Conservation (phyloP, 92 coral and sea anemone species). For the Parazoanthus atlanticus region DNA sequence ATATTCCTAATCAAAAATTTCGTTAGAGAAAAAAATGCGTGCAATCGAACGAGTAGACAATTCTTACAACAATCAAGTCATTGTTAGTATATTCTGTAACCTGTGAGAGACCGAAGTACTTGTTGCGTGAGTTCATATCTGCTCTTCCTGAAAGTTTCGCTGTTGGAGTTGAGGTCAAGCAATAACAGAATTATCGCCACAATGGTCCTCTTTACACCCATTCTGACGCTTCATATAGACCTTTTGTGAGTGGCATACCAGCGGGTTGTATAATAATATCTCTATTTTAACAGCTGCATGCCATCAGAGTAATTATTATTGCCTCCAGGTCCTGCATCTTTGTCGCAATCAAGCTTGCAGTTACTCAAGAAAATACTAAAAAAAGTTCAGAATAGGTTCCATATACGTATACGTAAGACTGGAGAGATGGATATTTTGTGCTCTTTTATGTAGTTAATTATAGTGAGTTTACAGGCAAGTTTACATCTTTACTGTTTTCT, state of each 20-base stretch:
- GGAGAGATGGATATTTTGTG: neutral
- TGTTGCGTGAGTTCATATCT: conserved; percentile 34
- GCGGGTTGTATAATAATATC: neutral
- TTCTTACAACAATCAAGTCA: too few species aligned
- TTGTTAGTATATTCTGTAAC: neutral
- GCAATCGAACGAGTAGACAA: too few species aligned
- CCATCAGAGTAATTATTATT: neutral
- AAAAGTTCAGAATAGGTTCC: neutral
- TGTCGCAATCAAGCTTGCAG: neutral
- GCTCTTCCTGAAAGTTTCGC: neutral
- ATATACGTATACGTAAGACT: neutral
- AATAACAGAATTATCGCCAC: conserved; percentile 10
- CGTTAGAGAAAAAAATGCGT: neutral
- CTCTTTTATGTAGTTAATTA: neutral
- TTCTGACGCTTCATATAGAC: neutral
- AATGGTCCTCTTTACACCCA: neutral
- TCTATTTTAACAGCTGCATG: neutral
- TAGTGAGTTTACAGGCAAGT: neutral
- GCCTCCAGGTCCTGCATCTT: neutral
- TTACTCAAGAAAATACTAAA: neutral
- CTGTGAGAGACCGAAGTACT: neutral
- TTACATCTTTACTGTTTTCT: neutral
- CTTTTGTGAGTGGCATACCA: neutral
- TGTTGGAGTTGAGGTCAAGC: conserved; percentile 11
- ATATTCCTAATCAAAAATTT: neutral